These are phyloP conservation scores for Hydrozoanthus tunicans DNA, from an alignment of 64 coral and sea anemone species.

Conservation along the genomic window DNA sequence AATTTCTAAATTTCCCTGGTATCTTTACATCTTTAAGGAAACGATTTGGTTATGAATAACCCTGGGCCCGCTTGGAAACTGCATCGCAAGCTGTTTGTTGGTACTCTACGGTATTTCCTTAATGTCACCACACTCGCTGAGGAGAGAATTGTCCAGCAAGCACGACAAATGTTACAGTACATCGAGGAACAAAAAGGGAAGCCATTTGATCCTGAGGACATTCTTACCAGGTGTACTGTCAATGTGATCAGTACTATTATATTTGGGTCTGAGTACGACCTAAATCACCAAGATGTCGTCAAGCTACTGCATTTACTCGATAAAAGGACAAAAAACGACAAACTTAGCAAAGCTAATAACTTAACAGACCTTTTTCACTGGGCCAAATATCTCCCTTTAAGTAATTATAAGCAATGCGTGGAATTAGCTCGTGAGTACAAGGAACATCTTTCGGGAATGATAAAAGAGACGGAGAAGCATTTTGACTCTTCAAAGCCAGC, in stretches of 20 bases:
- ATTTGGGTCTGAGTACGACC: conserved; percentile 50
- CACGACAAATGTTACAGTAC: conserved; percentile 6
- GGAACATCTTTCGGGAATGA: neutral
- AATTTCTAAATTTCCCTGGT: too few species aligned
- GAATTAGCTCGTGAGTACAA: neutral
- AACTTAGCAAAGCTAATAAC: neutral
- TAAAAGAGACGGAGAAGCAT: neutral
- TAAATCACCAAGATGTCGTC: conserved; percentile 1
- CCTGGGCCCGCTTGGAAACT: conserved; percentile 33
- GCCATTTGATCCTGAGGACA: conserved; percentile 40
- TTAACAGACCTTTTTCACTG: conserved; percentile 16
- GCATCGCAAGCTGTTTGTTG: conserved; percentile 18
- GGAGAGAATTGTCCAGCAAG: neutral
- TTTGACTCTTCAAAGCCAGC: neutral
- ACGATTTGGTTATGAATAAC: neutral
- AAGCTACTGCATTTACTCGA: neutral
- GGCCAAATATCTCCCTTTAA: neutral
- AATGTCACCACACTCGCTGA: conserved; percentile 5
- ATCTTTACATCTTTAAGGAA: neutral
- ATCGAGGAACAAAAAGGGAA: conserved; percentile 36
- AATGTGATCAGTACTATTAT: conserved; percentile 33
- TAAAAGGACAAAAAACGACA: neutral
- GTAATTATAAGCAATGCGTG: neutral
- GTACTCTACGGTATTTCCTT: conserved; percentile 39
- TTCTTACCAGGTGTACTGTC: neutral